Conservation (phyloP, 92 coral and sea anemone genomes). For the Zoanthus gigantus region DNA sequence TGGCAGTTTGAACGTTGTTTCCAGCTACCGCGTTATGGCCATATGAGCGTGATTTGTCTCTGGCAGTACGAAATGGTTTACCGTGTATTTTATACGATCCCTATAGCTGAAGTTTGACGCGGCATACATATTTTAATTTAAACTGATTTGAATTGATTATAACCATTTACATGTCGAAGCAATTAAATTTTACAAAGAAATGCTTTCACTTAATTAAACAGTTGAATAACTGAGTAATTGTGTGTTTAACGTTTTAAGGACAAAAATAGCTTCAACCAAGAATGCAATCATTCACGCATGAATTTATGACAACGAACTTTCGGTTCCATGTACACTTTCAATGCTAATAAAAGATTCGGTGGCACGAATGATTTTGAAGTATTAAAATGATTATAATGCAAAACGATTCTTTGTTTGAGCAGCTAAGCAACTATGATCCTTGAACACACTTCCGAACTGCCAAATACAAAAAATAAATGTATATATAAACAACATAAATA, state of each 20-base stretch:
- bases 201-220: background rate
- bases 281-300: background rate
- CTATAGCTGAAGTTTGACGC: background rate
- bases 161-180: background rate
- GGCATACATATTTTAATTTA: background rate
- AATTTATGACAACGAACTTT: background rate
- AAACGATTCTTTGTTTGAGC: background rate
- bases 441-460: background rate
- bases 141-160: background rate
- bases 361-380: background rate
- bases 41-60: too few species aligned
- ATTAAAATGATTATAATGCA: background rate
- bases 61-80: too few species aligned
- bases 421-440: background rate
- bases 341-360: background rate
- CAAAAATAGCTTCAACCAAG: background rate
- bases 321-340: background rate
- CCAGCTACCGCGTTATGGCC: too few species aligned
- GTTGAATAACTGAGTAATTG: background rate
- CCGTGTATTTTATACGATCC: too few species aligned
- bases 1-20: too few species aligned
- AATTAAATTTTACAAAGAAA: background rate
- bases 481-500: background rate
- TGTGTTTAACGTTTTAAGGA: background rate
- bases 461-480: background rate